phyloP scores from a whole-genome alignment of 2,888 invertebrate species.

The Rhamphomyia laevipes region DNA sequence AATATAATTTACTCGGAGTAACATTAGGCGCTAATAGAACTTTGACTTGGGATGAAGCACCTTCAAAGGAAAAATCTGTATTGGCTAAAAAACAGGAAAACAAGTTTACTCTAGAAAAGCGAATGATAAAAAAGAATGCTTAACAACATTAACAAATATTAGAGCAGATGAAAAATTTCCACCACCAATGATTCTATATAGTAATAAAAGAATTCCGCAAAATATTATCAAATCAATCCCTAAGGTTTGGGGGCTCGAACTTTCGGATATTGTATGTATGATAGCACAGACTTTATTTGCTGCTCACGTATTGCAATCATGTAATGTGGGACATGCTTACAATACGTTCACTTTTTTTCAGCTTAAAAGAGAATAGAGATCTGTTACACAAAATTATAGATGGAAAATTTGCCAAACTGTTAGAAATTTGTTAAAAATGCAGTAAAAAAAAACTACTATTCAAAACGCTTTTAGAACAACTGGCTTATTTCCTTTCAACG shows the following conservation, averaged over 20 bases:
- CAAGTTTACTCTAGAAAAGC: neutral
- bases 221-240: neutral
- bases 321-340: conserved; percentile 31
- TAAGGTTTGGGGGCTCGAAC: conserved; percentile 28
- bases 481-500: neutral
- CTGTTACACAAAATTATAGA: conserved; percentile 13
- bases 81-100: neutral
- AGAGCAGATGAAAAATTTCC: neutral
- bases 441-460: neutral
- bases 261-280: conserved; percentile 35
- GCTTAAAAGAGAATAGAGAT: conserved; percentile 25
- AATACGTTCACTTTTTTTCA: conserved; percentile 30
- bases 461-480: neutral
- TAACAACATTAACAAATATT: neutral
- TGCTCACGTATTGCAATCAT: conserved; percentile 31
- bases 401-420: neutral
- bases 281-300: conserved; percentile 18
- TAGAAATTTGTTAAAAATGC: neutral
- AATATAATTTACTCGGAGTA: neutral
- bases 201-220: neutral
- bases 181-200: conserved; percentile 1
- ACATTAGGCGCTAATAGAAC: neutral
- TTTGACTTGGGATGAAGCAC: neutral
- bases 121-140: neutral
- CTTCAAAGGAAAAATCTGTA: neutral